phyloP scores from a whole-genome alignment of 2,888 invertebrate genomes.

The Elysia crispata region DNA sequence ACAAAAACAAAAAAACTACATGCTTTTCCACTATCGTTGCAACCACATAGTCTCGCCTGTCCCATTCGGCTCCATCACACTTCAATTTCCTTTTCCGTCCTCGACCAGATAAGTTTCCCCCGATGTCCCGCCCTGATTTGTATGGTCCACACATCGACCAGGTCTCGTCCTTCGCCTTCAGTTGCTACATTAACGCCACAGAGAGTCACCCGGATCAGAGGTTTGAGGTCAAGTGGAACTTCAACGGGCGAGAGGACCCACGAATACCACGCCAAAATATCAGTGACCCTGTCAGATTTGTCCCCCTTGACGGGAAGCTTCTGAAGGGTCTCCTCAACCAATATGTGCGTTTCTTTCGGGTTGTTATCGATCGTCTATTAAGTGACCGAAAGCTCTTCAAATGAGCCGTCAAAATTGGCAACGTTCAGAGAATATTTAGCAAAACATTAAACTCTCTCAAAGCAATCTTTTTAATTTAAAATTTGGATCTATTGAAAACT shows the following conservation, averaged over 20 bases:
- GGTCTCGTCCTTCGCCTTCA: constrained; percentile 25
- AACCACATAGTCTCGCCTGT: neutral
- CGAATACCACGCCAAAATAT: neutral
- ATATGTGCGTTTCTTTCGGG: constrained; percentile 14
- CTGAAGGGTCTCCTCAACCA: constrained; percentile 34
- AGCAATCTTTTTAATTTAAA: too few species aligned
- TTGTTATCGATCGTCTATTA: too few species aligned
- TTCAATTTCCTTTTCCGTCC: constrained; percentile 6
- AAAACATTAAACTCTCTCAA: too few species aligned
- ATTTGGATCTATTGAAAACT: too few species aligned
- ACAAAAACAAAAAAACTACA: neutral
- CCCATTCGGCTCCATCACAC: constrained; percentile 27
- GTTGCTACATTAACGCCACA: constrained; percentile 18
- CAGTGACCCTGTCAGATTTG: neutral
- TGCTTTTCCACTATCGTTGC: neutral
- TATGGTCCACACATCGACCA: constrained; percentile 17
- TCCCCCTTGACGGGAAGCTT: constrained; percentile 3
- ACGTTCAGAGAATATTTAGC: too few species aligned
- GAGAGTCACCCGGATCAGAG: constrained; percentile 26
- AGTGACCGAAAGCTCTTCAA: too few species aligned
- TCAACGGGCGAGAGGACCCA: constrained; percentile 26
- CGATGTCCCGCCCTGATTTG: constrained; percentile 14
- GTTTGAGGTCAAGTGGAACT: constrained; percentile 40
- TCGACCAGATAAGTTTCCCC: constrained; percentile 35
- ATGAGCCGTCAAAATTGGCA: too few species aligned